Percentiles rank a stretch among this genome's conserved stretches.
These are phyloP conservation scores for Enteromius unitaeniatus DNA, from an alignment of 2,797 vertebrate species.

Conservation along the genomic window DNA sequence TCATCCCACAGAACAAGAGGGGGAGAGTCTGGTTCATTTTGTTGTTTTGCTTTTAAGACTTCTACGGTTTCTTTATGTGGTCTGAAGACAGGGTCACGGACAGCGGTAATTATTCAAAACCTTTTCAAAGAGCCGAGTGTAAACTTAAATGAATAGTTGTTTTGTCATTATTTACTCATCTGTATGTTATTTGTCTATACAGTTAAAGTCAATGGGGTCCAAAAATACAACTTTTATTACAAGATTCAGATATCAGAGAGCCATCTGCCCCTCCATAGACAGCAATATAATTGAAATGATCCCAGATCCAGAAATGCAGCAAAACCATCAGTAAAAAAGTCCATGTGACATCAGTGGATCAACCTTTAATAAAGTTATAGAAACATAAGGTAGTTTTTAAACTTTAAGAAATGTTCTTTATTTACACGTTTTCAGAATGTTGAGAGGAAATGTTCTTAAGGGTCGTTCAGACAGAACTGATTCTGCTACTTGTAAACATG, in stretches of 20 bases:
- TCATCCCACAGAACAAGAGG: background rate
- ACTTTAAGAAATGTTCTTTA: too few species aligned
- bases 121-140: background rate
- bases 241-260: too few species aligned
- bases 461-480: background rate
- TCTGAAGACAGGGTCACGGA: slow-evolving; percentile 34
- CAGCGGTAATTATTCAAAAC: slow-evolving; percentile 16
- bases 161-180: background rate
- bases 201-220: background rate
- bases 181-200: background rate
- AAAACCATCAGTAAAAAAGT: too few species aligned
- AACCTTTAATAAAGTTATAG: background rate
- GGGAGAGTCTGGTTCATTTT: slow-evolving; percentile 5
- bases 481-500: background rate
- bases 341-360: too few species aligned
- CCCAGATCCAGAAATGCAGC: too few species aligned
- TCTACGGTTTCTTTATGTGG: slow-evolving; percentile 18
- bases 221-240: slow-evolving; percentile 4
- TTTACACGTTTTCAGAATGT: background rate
- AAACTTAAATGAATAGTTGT: background rate
- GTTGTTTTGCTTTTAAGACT: slow-evolving; percentile 20
- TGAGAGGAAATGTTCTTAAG: background rate
- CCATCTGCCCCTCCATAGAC: too few species aligned
- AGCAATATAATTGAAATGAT: too few species aligned
- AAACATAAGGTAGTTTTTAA: background rate